Evolutionary conservation across 1,140 invertebrate species (phyloP).

Genomic region (Zelostemma sp.): DNA sequence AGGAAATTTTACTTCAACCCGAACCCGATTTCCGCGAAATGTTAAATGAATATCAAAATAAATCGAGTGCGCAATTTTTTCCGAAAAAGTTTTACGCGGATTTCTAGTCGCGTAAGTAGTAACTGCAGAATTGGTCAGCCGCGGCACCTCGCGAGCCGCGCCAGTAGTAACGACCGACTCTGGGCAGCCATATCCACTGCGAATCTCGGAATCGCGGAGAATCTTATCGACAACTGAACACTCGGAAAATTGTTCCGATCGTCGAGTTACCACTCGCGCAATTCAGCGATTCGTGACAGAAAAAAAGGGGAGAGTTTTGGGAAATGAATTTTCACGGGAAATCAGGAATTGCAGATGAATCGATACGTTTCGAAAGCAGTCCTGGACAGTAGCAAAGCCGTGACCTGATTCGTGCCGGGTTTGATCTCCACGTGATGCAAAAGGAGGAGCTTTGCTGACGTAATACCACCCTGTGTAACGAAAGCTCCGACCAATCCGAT

Average conservation of each 20-base stretch:
- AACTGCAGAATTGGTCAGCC: background rate
- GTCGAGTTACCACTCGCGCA: too few species aligned
- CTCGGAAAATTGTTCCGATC: too few species aligned
- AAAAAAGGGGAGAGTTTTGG: too few species aligned
- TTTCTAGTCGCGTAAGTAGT: background rate
- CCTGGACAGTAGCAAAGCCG: slow-evolving; percentile 28
- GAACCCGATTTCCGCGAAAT: background rate
- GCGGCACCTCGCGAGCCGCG: background rate
- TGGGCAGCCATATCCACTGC: too few species aligned
- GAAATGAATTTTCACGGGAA: background rate
- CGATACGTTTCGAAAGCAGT: slow-evolving; percentile 31
- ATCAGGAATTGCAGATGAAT: slow-evolving; percentile 8
- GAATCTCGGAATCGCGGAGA: background rate
- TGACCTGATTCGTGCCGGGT: slow-evolving; percentile 49
- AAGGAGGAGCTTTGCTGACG: slow-evolving; percentile 53
- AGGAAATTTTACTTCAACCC: background rate
- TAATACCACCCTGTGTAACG: slow-evolving; percentile 38
- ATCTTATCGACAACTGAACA: background rate
- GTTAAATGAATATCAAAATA: background rate
- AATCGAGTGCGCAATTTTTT: background rate
- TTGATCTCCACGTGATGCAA: slow-evolving; percentile 40
- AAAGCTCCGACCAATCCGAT: slow-evolving; percentile 42
- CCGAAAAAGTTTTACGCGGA: too few species aligned
- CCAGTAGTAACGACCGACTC: background rate
- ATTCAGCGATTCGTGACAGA: too few species aligned